phyloP scores from a whole-genome alignment of 2,113 vertebrate species.

The Python bivittatus region DNA sequence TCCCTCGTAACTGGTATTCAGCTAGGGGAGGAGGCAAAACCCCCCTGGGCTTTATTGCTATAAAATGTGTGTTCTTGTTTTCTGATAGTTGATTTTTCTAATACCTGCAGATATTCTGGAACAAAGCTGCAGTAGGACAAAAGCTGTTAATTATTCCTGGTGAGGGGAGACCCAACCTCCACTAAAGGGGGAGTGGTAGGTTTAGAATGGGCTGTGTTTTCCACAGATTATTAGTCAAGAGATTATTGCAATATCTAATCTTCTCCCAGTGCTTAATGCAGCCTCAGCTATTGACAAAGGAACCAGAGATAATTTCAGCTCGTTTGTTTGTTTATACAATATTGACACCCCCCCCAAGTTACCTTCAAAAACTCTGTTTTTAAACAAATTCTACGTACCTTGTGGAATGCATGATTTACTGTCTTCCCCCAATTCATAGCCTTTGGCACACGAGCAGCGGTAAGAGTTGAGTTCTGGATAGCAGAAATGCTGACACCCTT shows the following conservation, averaged over 20 bases:
- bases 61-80: neutral
- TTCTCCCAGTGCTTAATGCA: neutral
- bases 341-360: neutral
- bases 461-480: constrained; percentile 62
- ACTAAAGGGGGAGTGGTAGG: neutral
- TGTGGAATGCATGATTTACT: constrained; percentile 75
- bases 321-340: accelerated
- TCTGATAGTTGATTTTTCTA: neutral
- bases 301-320: neutral
- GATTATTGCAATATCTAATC: neutral
- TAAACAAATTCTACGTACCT: constrained; percentile 66
- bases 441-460: constrained; percentile 80
- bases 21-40: neutral
- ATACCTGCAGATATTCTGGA: neutral
- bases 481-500: constrained; percentile 88
- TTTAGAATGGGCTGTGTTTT: neutral
- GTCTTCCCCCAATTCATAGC: constrained; percentile 80
- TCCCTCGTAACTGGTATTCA: neutral
- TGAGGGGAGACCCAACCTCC: neutral
- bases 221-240: neutral
- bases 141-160: neutral
- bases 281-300: neutral
- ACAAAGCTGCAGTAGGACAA: neutral
- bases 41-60: neutral
- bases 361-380: neutral